Conservation (phyloP, 2,113 vertebrate species). For the Corythaeola cristata region DNA sequence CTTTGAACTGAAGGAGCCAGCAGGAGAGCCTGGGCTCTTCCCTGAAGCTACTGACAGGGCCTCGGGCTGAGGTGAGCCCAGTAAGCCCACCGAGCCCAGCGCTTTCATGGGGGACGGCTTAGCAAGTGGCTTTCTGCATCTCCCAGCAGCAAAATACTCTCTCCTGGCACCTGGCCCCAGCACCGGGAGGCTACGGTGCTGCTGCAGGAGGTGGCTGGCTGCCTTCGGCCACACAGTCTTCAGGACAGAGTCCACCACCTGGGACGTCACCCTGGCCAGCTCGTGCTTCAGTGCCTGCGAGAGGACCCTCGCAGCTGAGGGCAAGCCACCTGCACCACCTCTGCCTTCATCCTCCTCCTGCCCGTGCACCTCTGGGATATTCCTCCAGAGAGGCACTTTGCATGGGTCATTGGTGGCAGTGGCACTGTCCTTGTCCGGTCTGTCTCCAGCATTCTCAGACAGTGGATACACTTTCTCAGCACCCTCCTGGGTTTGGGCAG, state of each 20-base stretch:
- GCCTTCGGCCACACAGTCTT: constrained; percentile 76
- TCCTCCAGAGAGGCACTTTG: neutral
- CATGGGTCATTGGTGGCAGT: neutral
- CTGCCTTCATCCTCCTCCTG: constrained; percentile 30
- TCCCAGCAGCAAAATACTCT: neutral
- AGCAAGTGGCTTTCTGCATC: constrained; percentile 2
- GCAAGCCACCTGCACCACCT: neutral
- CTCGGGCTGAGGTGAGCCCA: constrained; percentile 65
- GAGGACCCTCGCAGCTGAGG: constrained; percentile 68
- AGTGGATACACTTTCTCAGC: neutral
- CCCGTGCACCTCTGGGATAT: neutral
- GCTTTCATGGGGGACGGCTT: neutral
- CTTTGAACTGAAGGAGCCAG: constrained; percentile 57
- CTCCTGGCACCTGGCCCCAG: neutral
- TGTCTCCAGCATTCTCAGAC: neutral
- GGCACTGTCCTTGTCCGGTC: neutral
- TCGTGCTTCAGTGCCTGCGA: constrained; percentile 86
- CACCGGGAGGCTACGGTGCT: neutral
- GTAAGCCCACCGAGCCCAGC: neutral
- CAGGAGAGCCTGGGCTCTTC: constrained; percentile 68
- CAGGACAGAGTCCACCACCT: constrained; percentile 87
- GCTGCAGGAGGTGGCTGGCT: constrained; percentile 48
- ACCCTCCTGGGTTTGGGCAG: constrained; percentile 20
- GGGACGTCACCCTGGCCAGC: constrained; percentile 79
- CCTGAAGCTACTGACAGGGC: constrained; percentile 72